These are phyloP conservation scores for Cyprinodon brontotheroides DNA, from an alignment of 2,113 vertebrate species.

Conservation along the genomic window DNA sequence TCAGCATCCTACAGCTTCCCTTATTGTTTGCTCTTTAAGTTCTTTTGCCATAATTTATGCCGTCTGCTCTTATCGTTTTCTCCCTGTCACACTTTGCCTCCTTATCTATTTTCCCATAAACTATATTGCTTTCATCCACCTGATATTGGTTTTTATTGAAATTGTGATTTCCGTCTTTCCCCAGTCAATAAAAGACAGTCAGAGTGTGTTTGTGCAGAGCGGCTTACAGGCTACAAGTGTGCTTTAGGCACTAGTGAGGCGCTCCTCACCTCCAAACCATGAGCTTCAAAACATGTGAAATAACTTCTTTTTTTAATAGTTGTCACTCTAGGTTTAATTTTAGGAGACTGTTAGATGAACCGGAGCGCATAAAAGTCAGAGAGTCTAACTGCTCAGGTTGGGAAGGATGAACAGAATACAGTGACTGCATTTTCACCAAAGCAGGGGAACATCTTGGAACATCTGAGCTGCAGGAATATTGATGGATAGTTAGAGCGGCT, in stretches of 20 bases:
- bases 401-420: no score
- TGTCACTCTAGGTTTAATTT: no score
- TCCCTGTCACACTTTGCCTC: slow-evolving; percentile 7
- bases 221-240: slow-evolving; percentile 26
- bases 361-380: no score
- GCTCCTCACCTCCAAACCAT: slow-evolving; percentile 29
- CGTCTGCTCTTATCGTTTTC: not conserved
- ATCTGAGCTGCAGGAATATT: no score
- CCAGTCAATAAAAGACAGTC: slow-evolving; percentile 14
- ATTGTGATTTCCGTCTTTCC: slow-evolving; percentile 21
- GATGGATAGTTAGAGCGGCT: no score
- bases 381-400: no score
- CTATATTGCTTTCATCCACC: slow-evolving; percentile 34
- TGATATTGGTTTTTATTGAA: slow-evolving; percentile 51
- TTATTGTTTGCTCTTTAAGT: slow-evolving; percentile 8
- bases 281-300: slow-evolving; percentile 36
- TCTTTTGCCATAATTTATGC: slow-evolving; percentile 16
- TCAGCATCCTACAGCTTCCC: not conserved
- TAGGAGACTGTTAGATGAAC: no score
- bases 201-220: slow-evolving; percentile 27
- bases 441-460: no score
- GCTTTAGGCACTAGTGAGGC: slow-evolving; percentile 32
- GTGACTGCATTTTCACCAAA: no score
- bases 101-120: not conserved
- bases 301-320: no score